A percentile compares a stretch with the other conserved stretches of the same genome.
These are phyloP conservation scores for Odobenus rosmarus DNA, from an alignment of 2,113 vertebrate species.

Conservation along the genomic window DNA sequence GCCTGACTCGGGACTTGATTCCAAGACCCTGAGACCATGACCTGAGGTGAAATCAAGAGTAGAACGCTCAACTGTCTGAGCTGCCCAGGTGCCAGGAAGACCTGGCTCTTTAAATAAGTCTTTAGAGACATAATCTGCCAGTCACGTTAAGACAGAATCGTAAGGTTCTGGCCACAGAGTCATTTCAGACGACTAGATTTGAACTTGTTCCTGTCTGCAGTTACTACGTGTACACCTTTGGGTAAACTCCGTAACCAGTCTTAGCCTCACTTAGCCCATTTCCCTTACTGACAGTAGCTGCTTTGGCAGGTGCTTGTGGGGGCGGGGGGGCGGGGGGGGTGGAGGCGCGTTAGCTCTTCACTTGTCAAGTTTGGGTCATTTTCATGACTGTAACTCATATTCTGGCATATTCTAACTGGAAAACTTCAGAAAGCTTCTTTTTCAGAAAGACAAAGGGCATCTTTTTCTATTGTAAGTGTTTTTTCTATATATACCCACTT, in stretches of 20 bases:
- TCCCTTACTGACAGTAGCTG: background rate
- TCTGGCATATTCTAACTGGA: background rate
- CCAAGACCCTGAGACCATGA: background rate
- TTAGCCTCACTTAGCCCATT: background rate
- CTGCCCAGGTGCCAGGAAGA: background rate
- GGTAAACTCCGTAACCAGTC: background rate
- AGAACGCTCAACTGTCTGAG: background rate
- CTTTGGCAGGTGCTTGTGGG: background rate
- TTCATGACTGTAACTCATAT: background rate
- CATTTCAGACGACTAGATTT: background rate
- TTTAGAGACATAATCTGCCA: background rate
- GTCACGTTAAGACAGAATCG: background rate
- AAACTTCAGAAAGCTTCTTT: background rate
- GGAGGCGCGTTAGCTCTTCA: background rate
- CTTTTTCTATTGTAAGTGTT: background rate
- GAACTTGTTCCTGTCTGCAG: background rate
- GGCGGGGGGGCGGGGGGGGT: rapidly evolving
- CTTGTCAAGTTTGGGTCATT: background rate
- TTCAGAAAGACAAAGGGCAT: background rate
- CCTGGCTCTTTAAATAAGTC: background rate
- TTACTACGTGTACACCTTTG: background rate
- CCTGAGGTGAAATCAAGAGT: background rate
- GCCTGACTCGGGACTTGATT: background rate
- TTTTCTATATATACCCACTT: background rate
- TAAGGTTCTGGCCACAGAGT: background rate